phyloP scores from a whole-genome alignment of 2,113 vertebrate species.

The Rhizomys pruinosus region DNA sequence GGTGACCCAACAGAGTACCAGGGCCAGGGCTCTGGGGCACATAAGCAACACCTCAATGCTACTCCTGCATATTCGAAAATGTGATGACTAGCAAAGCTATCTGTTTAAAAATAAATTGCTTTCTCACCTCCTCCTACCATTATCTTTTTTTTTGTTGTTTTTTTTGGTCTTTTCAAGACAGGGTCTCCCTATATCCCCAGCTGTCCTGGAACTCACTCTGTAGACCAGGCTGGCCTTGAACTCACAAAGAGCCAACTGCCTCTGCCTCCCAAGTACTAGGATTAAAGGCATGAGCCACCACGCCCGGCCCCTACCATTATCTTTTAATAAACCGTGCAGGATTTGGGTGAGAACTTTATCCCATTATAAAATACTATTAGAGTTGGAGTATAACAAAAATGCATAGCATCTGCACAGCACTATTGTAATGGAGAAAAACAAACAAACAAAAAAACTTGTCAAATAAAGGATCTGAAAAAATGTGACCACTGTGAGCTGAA shows the following conservation, averaged over 20 bases:
- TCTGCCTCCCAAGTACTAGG: no score
- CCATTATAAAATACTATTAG: slow-evolving; percentile 14
- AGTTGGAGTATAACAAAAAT: slow-evolving; percentile 55
- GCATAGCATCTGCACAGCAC: slow-evolving; percentile 25
- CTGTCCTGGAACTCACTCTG: no score
- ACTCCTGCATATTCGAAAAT: background rate
- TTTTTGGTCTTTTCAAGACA: no score
- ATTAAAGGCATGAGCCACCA: no score
- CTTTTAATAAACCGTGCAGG: slow-evolving; percentile 36
- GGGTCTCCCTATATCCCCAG: no score
- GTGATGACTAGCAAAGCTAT: background rate
- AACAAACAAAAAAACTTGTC: slow-evolving; percentile 13
- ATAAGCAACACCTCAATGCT: background rate
- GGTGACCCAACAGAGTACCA: background rate
- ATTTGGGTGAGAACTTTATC: slow-evolving; percentile 3
- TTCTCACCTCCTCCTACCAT: background rate
- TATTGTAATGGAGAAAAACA: no score
- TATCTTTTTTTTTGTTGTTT: no score
- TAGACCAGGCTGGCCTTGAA: no score
- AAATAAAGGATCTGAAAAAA: slow-evolving; percentile 62
- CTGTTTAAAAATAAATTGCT: slow-evolving; percentile 46
- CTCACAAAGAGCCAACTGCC: no score
- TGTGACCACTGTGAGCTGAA: slow-evolving; percentile 24
- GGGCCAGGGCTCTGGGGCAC: background rate
- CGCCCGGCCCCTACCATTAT: background rate